Conservation (phyloP, 2,888 invertebrate species). For the Euzophera pinguis region DNA sequence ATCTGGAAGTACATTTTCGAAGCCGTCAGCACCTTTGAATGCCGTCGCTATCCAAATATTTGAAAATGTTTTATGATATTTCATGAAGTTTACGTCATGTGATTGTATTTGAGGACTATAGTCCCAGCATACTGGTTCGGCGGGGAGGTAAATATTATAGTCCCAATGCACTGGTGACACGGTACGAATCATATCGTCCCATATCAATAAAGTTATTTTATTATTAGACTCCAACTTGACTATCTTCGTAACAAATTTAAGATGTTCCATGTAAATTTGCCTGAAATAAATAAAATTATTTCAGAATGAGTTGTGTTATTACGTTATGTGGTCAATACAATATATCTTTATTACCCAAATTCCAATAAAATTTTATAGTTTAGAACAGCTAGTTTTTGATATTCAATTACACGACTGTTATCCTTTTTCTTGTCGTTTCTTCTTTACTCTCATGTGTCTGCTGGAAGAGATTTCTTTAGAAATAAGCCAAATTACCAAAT, state of each 20-base stretch:
- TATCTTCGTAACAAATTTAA: constrained; percentile 71
- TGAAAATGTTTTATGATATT: constrained; percentile 72
- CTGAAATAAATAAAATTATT: constrained; percentile 43
- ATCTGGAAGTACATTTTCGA: constrained; percentile 72
- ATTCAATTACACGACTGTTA: too few relatives aligned
- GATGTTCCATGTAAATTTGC: constrained; percentile 82
- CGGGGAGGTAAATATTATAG: constrained; percentile 41
- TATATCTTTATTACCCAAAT: too few relatives aligned
- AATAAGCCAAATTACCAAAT: too few relatives aligned
- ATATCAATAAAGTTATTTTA: constrained; percentile 82
- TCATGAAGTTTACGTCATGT: constrained; percentile 42
- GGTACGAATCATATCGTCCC: constrained; percentile 90
- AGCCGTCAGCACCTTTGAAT: constrained; percentile 88
- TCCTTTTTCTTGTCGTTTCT: too few relatives aligned
- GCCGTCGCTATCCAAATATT: constrained; percentile 90
- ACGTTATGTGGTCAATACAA: too few relatives aligned
- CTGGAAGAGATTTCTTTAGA: too few relatives aligned
- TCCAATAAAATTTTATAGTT: too few relatives aligned
- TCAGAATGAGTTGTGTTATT: background rate
- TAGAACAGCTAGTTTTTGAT: too few relatives aligned
- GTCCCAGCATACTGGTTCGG: constrained; percentile 87
- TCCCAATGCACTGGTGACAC: constrained; percentile 66
- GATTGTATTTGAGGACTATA: constrained; percentile 61
- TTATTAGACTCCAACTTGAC: constrained; percentile 68
- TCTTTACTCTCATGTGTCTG: too few relatives aligned